Conservation (phyloP, 2,888 invertebrate species). For the Habrosyne pyritoides region DNA sequence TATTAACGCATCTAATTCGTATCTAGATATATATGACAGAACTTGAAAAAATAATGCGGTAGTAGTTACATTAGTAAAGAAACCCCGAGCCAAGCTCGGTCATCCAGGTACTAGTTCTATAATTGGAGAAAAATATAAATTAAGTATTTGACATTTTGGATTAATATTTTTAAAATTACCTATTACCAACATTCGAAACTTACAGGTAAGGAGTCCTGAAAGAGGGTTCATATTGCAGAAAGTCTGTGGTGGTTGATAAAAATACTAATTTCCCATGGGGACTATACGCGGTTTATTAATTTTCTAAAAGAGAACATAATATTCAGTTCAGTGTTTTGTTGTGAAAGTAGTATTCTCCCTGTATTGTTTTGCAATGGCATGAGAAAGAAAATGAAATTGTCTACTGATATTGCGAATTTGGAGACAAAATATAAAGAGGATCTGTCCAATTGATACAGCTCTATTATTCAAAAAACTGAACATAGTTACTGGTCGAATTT, state of each 20-base stretch:
- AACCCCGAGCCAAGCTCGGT: no score
- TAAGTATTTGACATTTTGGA: no score
- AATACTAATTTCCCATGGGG: conserved; percentile 63
- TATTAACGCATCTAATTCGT: no score
- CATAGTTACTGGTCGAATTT: no score
- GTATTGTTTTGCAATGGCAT: background rate
- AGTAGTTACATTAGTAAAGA: no score
- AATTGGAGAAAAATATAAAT: no score
- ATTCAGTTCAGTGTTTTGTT: conserved; percentile 20
- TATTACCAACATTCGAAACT: no score
- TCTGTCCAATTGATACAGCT: background rate
- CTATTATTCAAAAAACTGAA: background rate
- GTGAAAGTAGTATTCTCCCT: background rate
- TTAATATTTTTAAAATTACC: no score
- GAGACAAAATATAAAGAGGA: background rate
- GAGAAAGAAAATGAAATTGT: background rate
- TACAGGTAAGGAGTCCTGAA: background rate
- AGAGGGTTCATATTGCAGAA: conserved; percentile 14
- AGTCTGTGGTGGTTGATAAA: conserved; percentile 48
- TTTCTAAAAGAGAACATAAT: conserved; percentile 43
- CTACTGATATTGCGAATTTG: background rate
- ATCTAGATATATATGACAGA: no score
- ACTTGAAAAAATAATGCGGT: no score
- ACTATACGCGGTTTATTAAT: conserved; percentile 56
- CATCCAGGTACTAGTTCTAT: no score